phyloP scores from a whole-genome alignment of 2,113 vertebrate species.

The rat (Rattus norvegicus) region DNA sequence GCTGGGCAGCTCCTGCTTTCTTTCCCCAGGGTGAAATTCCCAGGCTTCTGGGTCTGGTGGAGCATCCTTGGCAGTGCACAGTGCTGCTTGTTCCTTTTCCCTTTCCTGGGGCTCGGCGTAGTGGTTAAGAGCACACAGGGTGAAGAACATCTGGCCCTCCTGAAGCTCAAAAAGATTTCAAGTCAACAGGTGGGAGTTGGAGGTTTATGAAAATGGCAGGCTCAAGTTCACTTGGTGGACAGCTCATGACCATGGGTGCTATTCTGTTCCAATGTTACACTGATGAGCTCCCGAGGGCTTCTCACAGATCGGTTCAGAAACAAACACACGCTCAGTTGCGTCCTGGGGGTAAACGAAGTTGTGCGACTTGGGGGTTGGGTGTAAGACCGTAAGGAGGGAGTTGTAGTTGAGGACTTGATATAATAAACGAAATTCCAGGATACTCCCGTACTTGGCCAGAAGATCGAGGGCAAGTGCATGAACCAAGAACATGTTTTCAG shows the following conservation, averaged over 20 bases:
- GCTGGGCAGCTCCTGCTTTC: slow-evolving; percentile 72
- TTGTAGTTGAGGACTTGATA: slow-evolving; percentile 25
- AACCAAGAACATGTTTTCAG: slow-evolving; percentile 49
- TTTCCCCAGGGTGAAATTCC: slow-evolving; percentile 80
- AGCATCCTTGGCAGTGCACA: slow-evolving; percentile 69
- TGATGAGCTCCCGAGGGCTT: slow-evolving; percentile 64
- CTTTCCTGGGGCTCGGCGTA: slow-evolving; percentile 33
- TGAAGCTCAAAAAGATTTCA: slow-evolving; percentile 61
- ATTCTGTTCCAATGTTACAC: slow-evolving; percentile 69
- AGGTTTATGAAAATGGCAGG: slow-evolving; percentile 75
- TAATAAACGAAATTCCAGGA: slow-evolving; percentile 71
- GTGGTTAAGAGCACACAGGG: slow-evolving; percentile 59
- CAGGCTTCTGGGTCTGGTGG: slow-evolving; percentile 80
- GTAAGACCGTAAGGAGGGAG: slow-evolving; percentile 62
- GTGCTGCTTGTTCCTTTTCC: slow-evolving; percentile 39
- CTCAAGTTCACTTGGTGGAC: slow-evolving; percentile 77
- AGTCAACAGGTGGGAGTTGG: slow-evolving; percentile 77
- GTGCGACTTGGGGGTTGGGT: slow-evolving; percentile 66
- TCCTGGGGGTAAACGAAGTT: slow-evolving; percentile 76
- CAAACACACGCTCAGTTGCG: slow-evolving; percentile 59
- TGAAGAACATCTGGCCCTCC: slow-evolving; percentile 70
- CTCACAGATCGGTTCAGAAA: slow-evolving; percentile 63
- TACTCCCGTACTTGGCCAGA: slow-evolving; percentile 56
- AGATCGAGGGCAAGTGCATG: slow-evolving; percentile 53
- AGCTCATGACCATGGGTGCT: slow-evolving; percentile 59